Percentiles rank a stretch among this genome's conserved stretches.
phyloP scores from a whole-genome alignment of 2,113 vertebrate genomes.

The Caloenas nicobarica region DNA sequence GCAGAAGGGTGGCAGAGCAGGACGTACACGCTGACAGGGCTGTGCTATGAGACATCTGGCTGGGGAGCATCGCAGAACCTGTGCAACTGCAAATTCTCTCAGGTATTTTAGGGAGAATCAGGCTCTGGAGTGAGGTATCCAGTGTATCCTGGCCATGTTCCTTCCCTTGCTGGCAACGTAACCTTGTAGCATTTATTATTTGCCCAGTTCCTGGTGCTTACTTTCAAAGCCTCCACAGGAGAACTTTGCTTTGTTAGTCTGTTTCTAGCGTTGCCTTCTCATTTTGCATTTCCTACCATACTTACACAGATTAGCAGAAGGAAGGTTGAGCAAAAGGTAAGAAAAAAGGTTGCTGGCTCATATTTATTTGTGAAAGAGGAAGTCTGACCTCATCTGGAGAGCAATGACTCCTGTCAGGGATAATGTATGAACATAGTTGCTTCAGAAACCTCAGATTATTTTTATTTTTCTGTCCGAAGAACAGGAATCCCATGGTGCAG shows the following conservation, averaged over 20 bases:
- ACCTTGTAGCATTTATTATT: neutral
- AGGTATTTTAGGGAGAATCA: neutral
- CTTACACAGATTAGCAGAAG: neutral
- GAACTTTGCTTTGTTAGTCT: neutral
- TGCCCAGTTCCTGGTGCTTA: neutral
- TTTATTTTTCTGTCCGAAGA: constrained; percentile 3
- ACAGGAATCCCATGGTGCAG: neutral
- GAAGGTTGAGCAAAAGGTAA: neutral
- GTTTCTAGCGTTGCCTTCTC: neutral
- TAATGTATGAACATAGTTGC: neutral
- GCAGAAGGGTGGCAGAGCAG: neutral
- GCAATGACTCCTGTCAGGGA: neutral
- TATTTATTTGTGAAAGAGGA: neutral
- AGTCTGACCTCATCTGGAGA: neutral
- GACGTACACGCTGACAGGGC: accelerated
- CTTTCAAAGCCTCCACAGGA: neutral
- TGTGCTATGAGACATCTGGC: neutral
- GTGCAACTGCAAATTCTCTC: neutral
- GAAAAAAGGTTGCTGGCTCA: neutral
- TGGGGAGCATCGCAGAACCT: neutral
- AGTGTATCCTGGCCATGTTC: neutral
- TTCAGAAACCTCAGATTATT: neutral
- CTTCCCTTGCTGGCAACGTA: neutral
- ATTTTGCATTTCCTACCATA: neutral
- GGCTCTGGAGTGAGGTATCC: neutral